Base-by-base conservation (phyloP, 2,888 invertebrate genomes). In the Callimorpha dominula region DNA sequence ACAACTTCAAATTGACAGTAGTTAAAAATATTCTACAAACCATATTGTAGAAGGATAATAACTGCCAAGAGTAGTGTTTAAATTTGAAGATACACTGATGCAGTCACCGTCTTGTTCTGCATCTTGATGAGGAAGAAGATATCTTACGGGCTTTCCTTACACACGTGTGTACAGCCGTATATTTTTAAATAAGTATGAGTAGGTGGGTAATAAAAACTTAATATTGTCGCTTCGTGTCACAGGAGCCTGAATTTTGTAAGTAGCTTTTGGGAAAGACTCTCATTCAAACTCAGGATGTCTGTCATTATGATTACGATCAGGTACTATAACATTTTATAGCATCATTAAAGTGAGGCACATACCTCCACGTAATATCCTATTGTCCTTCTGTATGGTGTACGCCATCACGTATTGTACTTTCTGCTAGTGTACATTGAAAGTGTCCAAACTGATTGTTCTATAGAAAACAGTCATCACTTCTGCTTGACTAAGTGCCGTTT, bases 351-450 rank as follows among this genome's bases (percentile, higher is more conserved):
- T 57, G 12, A 20, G 57, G 68, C 42, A 72, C 67, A 63, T 72
- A 68, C 42, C 52, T 11, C n/a, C 70, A 65, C 75, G 64, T 81
- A 31, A 31, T 31, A 31, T 31, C 74, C 77, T 73, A 81, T 77
- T 83, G 79, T 79, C 31, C 66, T 46, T 67, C 52, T 62, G 52
- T 64, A 68, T 52, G 68, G 73, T 79, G 79, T 57, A 79, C 71
- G 46, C 12, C 70, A 72, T 54, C 70, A 72, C 67, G 77, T 72
- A 77, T 72, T 83, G 71, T 80, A 81, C 84, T 82, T 85, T 82
- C 78, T 78, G 81, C 78, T 77, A 71, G 63, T 71, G 65, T 70
- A 78, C 70, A 81, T 85, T 74, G 85, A 86, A 85, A 88, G 86
- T 73, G 76, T 75, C 77, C 71, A 76, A 52, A 80, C 79, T 79